These are phyloP conservation scores for Pollenia griseotomentosa DNA, from an alignment of 2,888 invertebrate species.

Conservation along the genomic window DNA sequence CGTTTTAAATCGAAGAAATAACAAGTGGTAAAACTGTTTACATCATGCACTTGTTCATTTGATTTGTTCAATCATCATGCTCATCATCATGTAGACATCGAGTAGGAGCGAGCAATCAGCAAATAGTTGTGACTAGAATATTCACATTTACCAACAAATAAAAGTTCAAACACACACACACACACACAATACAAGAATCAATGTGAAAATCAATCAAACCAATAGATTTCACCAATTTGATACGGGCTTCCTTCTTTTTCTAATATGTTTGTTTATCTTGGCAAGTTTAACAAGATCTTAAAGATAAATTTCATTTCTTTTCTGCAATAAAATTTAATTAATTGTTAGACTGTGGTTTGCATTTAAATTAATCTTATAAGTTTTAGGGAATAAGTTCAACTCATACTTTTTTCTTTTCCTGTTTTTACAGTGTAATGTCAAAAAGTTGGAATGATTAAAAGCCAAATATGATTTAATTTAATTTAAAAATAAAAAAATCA, in stretches of 20 bases:
- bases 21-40: conserved; percentile 49
- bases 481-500: too few relatives aligned
- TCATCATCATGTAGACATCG: conserved; percentile 1
- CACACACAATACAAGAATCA: neutral
- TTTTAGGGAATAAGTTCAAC: too few relatives aligned
- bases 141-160: neutral
- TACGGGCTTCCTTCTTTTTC: neutral
- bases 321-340: too few relatives aligned
- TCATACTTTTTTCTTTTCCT: too few relatives aligned
- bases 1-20: conserved; percentile 28
- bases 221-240: neutral
- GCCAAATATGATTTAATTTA: too few relatives aligned
- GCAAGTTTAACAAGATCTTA: neutral
- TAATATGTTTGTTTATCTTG: neutral
- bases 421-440: too few relatives aligned
- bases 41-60: conserved; percentile 49
- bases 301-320: too few relatives aligned
- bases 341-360: too few relatives aligned
- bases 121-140: conserved; percentile 23
- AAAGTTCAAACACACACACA: too few relatives aligned
- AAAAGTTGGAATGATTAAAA: too few relatives aligned
- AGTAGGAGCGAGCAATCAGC: neutral
- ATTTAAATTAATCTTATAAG: too few relatives aligned
- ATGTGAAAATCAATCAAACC: neutral
- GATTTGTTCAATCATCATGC: conserved; percentile 32